Evolutionary conservation across 2,113 vertebrate genomes (phyloP).

Genomic region (Dasyprocta punctata): DNA sequence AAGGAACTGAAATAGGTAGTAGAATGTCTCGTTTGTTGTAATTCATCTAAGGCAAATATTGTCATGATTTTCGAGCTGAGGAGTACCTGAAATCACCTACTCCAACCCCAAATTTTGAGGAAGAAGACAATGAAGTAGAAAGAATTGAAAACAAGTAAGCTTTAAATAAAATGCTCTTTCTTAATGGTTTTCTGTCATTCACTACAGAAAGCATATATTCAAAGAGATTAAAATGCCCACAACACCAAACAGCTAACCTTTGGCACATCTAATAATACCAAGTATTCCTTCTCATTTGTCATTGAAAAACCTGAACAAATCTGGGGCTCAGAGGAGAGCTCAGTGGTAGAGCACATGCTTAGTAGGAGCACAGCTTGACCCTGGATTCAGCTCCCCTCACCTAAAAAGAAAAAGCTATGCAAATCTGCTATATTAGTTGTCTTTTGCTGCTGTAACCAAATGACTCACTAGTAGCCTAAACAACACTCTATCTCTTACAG

Average conservation of each 20-base stretch:
- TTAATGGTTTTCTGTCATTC: neutral
- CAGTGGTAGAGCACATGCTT: neutral
- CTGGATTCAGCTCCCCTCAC: neutral
- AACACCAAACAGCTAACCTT: neutral
- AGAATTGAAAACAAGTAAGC: constrained; percentile 1
- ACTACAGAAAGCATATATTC: neutral
- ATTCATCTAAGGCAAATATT: neutral
- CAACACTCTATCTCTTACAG: neutral
- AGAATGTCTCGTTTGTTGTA: neutral
- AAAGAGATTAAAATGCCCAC: neutral
- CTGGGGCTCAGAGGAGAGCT: neutral
- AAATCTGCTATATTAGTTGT: neutral
- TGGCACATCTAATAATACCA: neutral
- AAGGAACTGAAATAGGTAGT: neutral
- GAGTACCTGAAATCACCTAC: neutral
- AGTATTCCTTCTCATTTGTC: neutral
- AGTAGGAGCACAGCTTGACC: neutral
- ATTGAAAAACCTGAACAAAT: neutral
- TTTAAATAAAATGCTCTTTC: neutral
- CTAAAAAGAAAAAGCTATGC: neutral
- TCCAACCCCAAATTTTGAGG: neutral
- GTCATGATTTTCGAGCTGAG: constrained; percentile 29
- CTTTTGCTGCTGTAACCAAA: neutral
- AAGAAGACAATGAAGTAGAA: neutral
- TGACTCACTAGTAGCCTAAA: neutral